Conservation (phyloP, 2,113 vertebrate genomes). For the Notarius quadriscutis region DNA sequence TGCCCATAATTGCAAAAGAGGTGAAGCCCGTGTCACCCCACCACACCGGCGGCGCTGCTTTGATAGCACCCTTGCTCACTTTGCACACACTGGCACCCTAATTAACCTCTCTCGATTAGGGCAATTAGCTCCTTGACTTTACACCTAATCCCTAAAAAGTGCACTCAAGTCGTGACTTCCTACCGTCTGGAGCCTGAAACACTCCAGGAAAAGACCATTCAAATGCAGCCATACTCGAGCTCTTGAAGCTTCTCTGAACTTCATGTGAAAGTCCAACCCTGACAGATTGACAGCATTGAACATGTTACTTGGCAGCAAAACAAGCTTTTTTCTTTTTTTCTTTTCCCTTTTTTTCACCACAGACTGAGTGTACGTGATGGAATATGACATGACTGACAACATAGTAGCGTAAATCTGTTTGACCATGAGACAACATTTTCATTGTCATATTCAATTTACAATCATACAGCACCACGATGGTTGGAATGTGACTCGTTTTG, state of each 20-base stretch:
- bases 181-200: conserved; percentile 16
- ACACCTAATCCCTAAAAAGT: conserved; percentile 65
- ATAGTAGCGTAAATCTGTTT: not conserved
- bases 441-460: not conserved
- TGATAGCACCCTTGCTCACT: conserved; percentile 61
- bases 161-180: conserved; percentile 35
- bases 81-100: conserved; percentile 63
- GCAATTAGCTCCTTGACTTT: conserved; percentile 79
- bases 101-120: conserved; percentile 79
- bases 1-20: conserved; percentile 65
- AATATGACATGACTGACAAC: not conserved
- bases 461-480: too few species aligned
- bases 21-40: conserved; percentile 62
- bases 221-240: not conserved
- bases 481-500: not conserved
- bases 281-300: not conserved
- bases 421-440: not conserved
- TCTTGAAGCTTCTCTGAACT: not conserved
- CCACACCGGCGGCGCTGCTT: conserved; percentile 61
- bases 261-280: not conserved
- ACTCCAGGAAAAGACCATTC: not conserved
- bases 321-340: too few species aligned
- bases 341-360: not conserved
- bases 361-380: not conserved
- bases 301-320: not conserved